Percentiles rank a stretch among this genome's conserved stretches.
phyloP scores from a whole-genome alignment of 2,113 vertebrate genomes.

The Gadus chalcogrammus region DNA sequence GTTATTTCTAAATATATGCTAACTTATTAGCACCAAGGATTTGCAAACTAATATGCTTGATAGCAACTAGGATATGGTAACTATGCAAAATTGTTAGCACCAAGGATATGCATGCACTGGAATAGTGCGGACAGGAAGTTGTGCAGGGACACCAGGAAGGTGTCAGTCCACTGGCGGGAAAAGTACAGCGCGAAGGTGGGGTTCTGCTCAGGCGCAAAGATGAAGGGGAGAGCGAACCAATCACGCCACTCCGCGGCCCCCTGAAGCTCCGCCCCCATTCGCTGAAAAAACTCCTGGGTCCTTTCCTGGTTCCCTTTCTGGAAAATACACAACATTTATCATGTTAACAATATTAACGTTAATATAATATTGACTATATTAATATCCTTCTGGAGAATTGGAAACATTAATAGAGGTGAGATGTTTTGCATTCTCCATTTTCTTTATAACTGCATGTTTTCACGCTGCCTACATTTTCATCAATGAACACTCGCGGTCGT shows the following conservation, averaged over 20 bases:
- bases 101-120: slow-evolving; percentile 99
- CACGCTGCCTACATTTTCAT: too few relatives aligned
- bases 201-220: slow-evolving; percentile 85
- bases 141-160: slow-evolving; percentile 93
- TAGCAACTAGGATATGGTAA: not conserved
- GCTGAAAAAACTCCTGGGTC: slow-evolving; percentile 94
- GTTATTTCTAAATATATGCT: too few relatives aligned
- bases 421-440: not conserved
- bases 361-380: too few relatives aligned
- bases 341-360: too few relatives aligned
- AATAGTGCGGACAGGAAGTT: slow-evolving; percentile 97
- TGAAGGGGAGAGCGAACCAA: slow-evolving; percentile 93
- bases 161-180: slow-evolving; percentile 94
- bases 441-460: too few relatives aligned
- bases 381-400: too few relatives aligned
- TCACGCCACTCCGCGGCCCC: slow-evolving; percentile 93
- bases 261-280: slow-evolving; percentile 87
- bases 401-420: not conserved
- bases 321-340: slow-evolving; percentile 23
- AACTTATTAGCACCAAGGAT: too few relatives aligned
- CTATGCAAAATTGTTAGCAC: not conserved
- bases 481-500: too few relatives aligned
- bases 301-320: slow-evolving; percentile 86
- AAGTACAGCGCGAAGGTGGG: slow-evolving; percentile 89
- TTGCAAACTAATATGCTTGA: not conserved